Conservation (phyloP, 2,888 invertebrate genomes). For the Asteroscopus sphinx region DNA sequence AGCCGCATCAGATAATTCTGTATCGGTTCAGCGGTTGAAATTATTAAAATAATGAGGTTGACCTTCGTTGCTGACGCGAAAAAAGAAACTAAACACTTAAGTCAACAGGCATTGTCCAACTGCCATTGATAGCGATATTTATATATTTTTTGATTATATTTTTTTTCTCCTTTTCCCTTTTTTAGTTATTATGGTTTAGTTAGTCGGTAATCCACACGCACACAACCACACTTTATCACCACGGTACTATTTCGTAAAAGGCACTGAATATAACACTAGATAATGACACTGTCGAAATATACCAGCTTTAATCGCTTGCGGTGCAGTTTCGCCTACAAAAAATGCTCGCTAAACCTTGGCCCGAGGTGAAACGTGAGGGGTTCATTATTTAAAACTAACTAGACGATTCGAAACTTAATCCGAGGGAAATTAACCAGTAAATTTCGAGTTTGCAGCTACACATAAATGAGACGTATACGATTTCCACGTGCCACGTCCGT, state of each 20-base stretch:
- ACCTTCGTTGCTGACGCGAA: conserved; percentile 70
- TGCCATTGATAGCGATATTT: conserved; percentile 68
- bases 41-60: conserved; percentile 78
- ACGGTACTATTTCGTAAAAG: conserved; percentile 64
- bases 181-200: conserved; percentile 76
- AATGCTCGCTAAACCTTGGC: conserved; percentile 62
- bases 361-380: conserved; percentile 66
- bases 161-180: conserved; percentile 45
- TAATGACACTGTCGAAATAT: conserved; percentile 71
- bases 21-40: conserved; percentile 65
- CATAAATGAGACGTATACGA: conserved; percentile 31
- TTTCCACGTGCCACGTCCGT: conserved; percentile 32
- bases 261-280: conserved; percentile 72
- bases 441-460: conserved; percentile 22
- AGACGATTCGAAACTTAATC: conserved; percentile 18
- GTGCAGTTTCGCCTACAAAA: conserved; percentile 67
- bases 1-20: conserved; percentile 56
- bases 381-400: conserved; percentile 56
- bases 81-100: conserved; percentile 61
- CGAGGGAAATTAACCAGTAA: conserved; percentile 25
- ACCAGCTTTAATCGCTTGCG: conserved; percentile 75
- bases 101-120: conserved; percentile 66
- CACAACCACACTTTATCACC: conserved; percentile 86
- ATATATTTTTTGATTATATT: conserved; percentile 51
- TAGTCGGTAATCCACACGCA: conserved; percentile 81